Conservation (phyloP, 2,888 invertebrate species). For the Lutraria lutraria region DNA sequence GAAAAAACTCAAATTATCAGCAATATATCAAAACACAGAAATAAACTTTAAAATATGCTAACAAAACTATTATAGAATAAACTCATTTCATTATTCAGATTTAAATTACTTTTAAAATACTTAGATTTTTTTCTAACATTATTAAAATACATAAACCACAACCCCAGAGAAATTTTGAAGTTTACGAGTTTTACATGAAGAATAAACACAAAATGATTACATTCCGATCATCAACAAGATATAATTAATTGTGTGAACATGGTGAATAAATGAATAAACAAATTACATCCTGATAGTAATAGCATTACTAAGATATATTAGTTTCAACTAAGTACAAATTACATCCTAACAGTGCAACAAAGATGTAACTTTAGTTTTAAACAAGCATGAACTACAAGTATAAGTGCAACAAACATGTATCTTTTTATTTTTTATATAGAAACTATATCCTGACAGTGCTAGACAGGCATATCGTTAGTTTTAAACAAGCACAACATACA, state of each 20-base stretch:
- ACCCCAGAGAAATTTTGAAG: neutral
- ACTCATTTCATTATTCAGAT: neutral
- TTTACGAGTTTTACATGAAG: neutral
- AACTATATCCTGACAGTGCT: no score
- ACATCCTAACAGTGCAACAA: no score
- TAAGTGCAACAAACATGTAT: no score
- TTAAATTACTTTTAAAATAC: neutral
- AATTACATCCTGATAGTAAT: no score
- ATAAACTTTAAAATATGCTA: neutral
- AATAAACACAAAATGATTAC: neutral
- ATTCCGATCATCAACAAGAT: neutral
- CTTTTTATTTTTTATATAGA: no score
- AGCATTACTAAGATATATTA: no score
- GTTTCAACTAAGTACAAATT: no score
- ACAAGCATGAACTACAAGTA: no score
- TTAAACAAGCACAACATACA: no score
- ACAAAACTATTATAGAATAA: neutral
- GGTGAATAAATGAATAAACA: neutral
- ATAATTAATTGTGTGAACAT: neutral
- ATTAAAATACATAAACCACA: neutral
- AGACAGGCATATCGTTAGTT: no score
- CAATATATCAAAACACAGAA: neutral
- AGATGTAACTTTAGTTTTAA: no score
- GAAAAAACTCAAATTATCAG: neutral
- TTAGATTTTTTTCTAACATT: neutral